Percentiles rank a stretch among this genome's conserved stretches.
These are phyloP conservation scores for Ceratoteleas bidentatus DNA, from an alignment of 1,140 invertebrate species.

Conservation along the genomic window DNA sequence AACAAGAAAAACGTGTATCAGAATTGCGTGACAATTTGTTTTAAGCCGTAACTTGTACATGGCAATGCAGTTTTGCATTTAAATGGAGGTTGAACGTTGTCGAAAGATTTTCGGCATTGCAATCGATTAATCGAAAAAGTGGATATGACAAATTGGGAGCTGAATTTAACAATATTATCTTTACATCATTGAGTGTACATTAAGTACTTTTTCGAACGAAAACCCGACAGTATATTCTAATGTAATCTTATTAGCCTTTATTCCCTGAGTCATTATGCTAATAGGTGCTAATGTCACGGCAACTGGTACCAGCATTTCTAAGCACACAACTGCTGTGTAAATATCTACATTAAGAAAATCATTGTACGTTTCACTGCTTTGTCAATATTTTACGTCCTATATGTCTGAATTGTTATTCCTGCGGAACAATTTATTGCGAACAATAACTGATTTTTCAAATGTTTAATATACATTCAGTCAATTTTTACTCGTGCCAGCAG, in stretches of 20 bases:
- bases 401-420: not conserved
- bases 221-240: not conserved
- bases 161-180: not conserved
- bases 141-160: no score
- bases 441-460: no score
- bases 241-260: constrained; percentile 18
- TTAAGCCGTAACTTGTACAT: not conserved
- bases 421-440: no score
- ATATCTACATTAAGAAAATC: constrained; percentile 9
- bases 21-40: not conserved
- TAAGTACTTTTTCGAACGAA: not conserved
- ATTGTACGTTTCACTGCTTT: constrained; percentile 3
- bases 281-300: constrained; percentile 11
- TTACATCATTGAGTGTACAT: not conserved
- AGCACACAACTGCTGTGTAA: not conserved
- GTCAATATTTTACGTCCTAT: not conserved
- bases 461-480: no score
- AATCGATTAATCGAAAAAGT: no score
- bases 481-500: no score
- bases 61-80: not conserved
- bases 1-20: constrained; percentile 54
- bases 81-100: not conserved
- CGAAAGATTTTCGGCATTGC: no score
- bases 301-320: constrained; percentile 22
- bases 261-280: constrained; percentile 22